A percentile compares a stretch with the other conserved stretches of the same genome.
phyloP scores from a whole-genome alignment of 2,888 invertebrate species.

The Lamproptera curius region DNA sequence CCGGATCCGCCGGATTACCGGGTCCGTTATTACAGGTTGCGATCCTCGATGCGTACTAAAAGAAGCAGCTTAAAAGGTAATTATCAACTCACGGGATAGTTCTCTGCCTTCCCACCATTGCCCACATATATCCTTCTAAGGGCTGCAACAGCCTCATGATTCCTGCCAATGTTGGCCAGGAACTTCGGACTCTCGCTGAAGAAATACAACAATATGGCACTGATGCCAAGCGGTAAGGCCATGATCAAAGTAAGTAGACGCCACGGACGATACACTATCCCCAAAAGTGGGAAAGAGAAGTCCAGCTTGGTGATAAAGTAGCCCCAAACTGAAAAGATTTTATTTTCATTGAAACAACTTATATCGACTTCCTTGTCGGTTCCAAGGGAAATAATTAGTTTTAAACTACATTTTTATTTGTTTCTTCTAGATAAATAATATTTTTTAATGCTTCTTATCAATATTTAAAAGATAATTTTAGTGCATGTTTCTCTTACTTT shows the following conservation, averaged over 20 bases:
- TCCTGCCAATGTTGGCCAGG: slow-evolving; percentile 80
- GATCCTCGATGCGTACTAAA: too few species aligned
- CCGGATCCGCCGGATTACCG: too few species aligned
- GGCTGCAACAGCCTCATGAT: slow-evolving; percentile 79
- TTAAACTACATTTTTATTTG: too few species aligned
- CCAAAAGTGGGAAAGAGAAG: slow-evolving; percentile 48
- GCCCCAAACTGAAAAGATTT: slow-evolving; percentile 49
- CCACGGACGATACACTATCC: slow-evolving; percentile 58
- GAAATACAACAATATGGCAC: slow-evolving; percentile 76
- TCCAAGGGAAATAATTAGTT: too few species aligned
- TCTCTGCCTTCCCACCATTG: slow-evolving; percentile 63
- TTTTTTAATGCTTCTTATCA: too few species aligned
- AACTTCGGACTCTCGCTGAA: slow-evolving; percentile 88
- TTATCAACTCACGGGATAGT: slow-evolving; percentile 57
- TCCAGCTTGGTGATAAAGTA: slow-evolving; percentile 58
- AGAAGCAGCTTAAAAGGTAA: too few species aligned
- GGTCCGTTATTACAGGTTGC: too few species aligned
- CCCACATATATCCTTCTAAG: slow-evolving; percentile 77
- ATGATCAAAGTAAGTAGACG: slow-evolving; percentile 63
- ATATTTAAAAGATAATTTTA: too few species aligned
- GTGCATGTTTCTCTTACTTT: too few species aligned
- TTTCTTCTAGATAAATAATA: too few species aligned
- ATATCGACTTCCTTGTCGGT: too few species aligned
- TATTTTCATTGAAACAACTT: too few species aligned
- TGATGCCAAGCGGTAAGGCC: slow-evolving; percentile 80